Percentiles rank a stretch among this genome's conserved stretches.
Evolutionary conservation across 2,888 invertebrate genomes (phyloP).

Genomic region (Germaria angustata): DNA sequence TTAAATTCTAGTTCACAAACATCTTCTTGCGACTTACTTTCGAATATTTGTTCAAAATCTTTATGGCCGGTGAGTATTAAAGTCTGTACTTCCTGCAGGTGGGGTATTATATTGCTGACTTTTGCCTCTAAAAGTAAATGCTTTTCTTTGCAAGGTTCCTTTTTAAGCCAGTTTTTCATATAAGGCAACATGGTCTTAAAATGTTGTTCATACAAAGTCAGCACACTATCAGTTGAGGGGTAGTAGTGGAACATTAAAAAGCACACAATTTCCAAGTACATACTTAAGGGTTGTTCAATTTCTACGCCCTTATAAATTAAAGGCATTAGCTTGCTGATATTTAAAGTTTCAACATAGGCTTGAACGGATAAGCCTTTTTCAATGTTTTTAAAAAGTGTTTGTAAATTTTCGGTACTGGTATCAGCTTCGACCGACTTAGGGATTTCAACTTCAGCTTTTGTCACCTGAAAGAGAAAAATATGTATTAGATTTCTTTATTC

Average conservation of each 20-base stretch:
- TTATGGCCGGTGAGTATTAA: conserved; percentile 65
- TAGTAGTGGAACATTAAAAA: conserved; percentile 77
- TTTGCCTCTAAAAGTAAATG: conserved; percentile 19
- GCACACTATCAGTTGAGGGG: conserved; percentile 72
- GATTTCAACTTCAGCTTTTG: conserved; percentile 69
- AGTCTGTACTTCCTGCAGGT: conserved; percentile 69
- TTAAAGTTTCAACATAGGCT: conserved; percentile 75
- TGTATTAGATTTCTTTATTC: not conserved
- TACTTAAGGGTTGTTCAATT: conserved; percentile 72
- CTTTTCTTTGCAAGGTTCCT: not conserved
- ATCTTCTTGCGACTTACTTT: conserved; percentile 56
- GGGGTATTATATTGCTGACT: conserved; percentile 68
- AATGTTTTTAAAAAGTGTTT: conserved; percentile 78
- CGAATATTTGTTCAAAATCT: conserved; percentile 70
- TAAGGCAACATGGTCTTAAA: conserved; percentile 69
- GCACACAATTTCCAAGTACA: conserved; percentile 80
- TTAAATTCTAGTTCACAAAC: conserved; percentile 70
- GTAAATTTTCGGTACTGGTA: conserved; percentile 69
- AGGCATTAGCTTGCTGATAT: conserved; percentile 78
- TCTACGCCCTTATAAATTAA: conserved; percentile 76
- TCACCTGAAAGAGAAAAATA: conserved; percentile 68
- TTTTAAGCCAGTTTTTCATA: conserved; percentile 71
- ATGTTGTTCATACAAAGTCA: conserved; percentile 69
- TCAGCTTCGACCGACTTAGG: conserved; percentile 65
- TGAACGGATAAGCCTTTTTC: conserved; percentile 77